phyloP scores from a whole-genome alignment of 2,888 invertebrate species.

The Patella ulyssiponensis region DNA sequence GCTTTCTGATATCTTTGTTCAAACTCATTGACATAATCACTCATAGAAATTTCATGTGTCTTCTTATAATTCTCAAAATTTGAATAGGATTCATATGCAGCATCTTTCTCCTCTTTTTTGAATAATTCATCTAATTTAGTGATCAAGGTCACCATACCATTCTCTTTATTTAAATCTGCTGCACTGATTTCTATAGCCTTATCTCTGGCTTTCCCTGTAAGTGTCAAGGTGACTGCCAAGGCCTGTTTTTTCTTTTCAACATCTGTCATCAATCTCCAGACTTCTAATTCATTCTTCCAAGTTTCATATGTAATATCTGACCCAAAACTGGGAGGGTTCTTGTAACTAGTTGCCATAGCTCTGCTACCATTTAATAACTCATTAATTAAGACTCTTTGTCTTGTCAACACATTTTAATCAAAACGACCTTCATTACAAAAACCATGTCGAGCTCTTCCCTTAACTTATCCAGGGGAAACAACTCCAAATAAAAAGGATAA shows the following conservation, averaged over 20 bases:
- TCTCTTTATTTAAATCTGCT: background rate
- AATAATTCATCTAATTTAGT: slow-evolving; percentile 2
- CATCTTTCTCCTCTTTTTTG: background rate
- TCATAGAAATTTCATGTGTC: background rate
- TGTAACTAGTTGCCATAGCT: slow-evolving; percentile 11
- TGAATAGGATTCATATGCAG: background rate
- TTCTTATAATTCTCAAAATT: slow-evolving; percentile 6
- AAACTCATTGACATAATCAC: slow-evolving; percentile 14
- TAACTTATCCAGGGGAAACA: no score
- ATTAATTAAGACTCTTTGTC: background rate
- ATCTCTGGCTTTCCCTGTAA: background rate
- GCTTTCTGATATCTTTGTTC: slow-evolving; percentile 12
- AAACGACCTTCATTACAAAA: no score
- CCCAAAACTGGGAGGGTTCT: background rate
- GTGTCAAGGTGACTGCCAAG: background rate
- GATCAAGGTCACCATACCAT: background rate
- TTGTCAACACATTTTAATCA: no score
- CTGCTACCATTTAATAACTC: slow-evolving; percentile 6
- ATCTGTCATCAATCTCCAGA: slow-evolving; percentile 5
- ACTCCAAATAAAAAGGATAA: no score
- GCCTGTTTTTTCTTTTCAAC: background rate
- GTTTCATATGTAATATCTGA: background rate
- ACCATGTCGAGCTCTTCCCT: no score
- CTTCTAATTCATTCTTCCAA: slow-evolving; percentile 7
- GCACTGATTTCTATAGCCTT: slow-evolving; percentile 5